Evolutionary conservation across 2,797 vertebrate genomes (phyloP).

Genomic region (Argentina silus): DNA sequence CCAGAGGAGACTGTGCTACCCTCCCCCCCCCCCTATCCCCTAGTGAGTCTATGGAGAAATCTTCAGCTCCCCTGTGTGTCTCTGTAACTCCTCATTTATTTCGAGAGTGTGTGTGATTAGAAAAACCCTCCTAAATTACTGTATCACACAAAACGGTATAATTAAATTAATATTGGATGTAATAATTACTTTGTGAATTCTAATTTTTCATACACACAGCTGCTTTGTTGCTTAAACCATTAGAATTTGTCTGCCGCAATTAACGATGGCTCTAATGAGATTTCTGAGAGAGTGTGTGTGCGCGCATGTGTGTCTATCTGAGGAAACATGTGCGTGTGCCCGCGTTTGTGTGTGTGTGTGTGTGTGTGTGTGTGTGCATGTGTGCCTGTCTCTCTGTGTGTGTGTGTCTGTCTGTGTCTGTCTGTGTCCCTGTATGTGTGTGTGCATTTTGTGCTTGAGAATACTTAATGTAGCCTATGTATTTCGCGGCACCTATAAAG

Average conservation of each 20-base stretch:
- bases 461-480: constrained; percentile 71
- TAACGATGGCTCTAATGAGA: constrained; percentile 95
- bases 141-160: constrained; percentile 78
- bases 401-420: not conserved
- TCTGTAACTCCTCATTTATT: constrained; percentile 78
- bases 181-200: constrained; percentile 87
- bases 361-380: not conserved
- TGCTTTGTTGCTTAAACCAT: constrained; percentile 88
- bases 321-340: constrained; percentile 33
- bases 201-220: constrained; percentile 80
- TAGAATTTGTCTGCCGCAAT: constrained; percentile 89
- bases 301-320: constrained; percentile 31
- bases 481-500: constrained; percentile 83
- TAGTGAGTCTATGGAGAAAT: constrained; percentile 70
- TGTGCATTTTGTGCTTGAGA: not conserved
- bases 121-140: constrained; percentile 77
- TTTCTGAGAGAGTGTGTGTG: constrained; percentile 73
- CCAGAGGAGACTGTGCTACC: constrained; percentile 64
- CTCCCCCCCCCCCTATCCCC: constrained; percentile 65
- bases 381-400: not conserved
- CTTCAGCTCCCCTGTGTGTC: constrained; percentile 66
- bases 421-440: constrained; percentile 27
- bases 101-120: constrained; percentile 76
- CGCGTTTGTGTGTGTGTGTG: constrained; percentile 8
- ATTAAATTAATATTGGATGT: constrained; percentile 89